Base-by-base conservation (phyloP, 2,113 vertebrate species). In the Riparia riparia region DNA sequence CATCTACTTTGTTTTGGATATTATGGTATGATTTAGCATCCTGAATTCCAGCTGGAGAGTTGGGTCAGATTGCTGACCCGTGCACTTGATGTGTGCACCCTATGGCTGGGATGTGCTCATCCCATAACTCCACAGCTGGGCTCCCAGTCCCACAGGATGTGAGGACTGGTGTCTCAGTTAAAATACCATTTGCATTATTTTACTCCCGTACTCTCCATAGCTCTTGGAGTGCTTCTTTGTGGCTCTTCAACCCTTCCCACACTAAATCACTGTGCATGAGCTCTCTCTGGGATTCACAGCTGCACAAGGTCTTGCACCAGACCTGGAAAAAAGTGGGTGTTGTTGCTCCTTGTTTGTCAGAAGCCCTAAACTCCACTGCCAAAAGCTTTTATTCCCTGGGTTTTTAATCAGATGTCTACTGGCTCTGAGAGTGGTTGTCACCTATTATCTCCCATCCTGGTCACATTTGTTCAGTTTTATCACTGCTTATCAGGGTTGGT, bases 51-150 rank as follows among this genome's bases (percentile, higher is more conserved):
- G 6, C 26, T 81, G 81, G 66, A 80, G 80, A 80, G 32, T 51
- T 81, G 68, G 42, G 32, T 89, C 1, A 2, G 42, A 7, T 41
- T 34, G 21, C 45, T 76, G 34, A 18, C 2, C 21, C 21, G 22
- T 28, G 32, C 22, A 9, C 19, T 63, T 71, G 32, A 51, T 73
- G 53, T 1, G 0, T 2, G 29, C 14, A 34, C 16, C 16, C 13
- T 0, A 0, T 4, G 6, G 6, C 57, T 80, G 66, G 41, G 39
- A 29, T 24, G 41, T 57, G 19, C 54, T 63, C 3, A 3, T 47
- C 31, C 44, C 1, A 0, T 37, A 42, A 18, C 29, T 16, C 34
- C 28, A 17, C 21, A 1, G 0, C 57, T 63, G 57, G 34, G 24
- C 16, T 94, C 65, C 37, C 26, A 32, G 32, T 37, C 64, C 37